Base-by-base conservation (phyloP, 1,140 invertebrate genomes). In the Tetragnatha versicolor region DNA sequence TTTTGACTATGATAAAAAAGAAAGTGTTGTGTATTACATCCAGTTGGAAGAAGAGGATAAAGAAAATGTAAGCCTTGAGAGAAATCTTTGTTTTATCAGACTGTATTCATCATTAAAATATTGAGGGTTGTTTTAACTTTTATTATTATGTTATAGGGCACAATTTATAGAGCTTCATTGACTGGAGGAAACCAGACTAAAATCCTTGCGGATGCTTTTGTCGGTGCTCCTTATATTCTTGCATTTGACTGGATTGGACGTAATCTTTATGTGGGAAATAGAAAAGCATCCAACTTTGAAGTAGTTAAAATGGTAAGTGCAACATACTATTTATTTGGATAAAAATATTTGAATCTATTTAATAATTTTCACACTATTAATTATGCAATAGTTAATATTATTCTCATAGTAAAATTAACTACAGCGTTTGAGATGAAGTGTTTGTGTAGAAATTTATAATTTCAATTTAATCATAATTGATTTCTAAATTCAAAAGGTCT, bases 171-270 rank as follows among this genome's bases (percentile, higher is more conserved):
- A 27, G 94, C 93, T 80, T 91, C 92, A 1, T 91, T 97, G 60
- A 91, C 91, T 53, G 94, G 94, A 14, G 94, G 94, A 2, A 97
- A 97, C 81, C 91, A 91, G 84, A 93, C 92, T 0, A 91, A 93
- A 82, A 93, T 98, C 83, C 89, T 96, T 0, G 83, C 87, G 1
- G 82, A 89, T 6, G 94, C 95, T 7, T 90, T 98, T 35, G 92
- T 98, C 31, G 96, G 97, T 0, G 91, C 94, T 0, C 94, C 96
- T 0, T 94, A 94, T 51, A 90, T 93, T 1, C 90, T 99, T 35
- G 96, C 96, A 0, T 93, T 98, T 83, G 97, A 99, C 84, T 98
- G 97, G 96, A 88, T 98, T 33, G 96, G 96, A 9, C 88, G 96
- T 45, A 99, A 99, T 86, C 84, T 99, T 7, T 98, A 94, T 83